Conservation (phyloP, 53 echinoderm and acorn worm genomes). For the Luidia sarsii region DNA sequence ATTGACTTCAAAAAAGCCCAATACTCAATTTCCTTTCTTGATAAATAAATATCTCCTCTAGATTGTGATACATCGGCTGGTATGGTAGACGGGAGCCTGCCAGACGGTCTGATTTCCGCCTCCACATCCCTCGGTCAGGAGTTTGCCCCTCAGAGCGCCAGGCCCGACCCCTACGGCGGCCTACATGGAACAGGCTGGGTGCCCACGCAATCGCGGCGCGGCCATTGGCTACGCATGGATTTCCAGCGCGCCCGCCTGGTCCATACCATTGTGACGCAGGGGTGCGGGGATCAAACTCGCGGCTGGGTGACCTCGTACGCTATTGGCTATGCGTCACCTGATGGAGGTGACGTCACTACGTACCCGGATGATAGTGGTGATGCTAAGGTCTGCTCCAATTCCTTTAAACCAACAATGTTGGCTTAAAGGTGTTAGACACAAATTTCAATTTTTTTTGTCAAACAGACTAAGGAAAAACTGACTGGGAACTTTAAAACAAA, state of each 20-base stretch:
- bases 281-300: constrained; percentile 55
- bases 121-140: constrained; percentile 21
- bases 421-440: too few species aligned
- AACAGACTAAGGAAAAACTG: too few species aligned
- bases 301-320: constrained; percentile 73
- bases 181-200: constrained; percentile 68
- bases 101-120: constrained; percentile 62
- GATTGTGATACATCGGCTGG: constrained; percentile 75
- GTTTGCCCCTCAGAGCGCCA: constrained; percentile 26
- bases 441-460: too few species aligned
- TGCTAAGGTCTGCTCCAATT: constrained; percentile 15
- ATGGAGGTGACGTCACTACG: neutral
- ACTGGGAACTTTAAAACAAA: too few species aligned
- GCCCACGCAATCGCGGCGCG: constrained; percentile 9
- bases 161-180: constrained; percentile 41
- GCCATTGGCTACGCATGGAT: constrained; percentile 65
- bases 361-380: constrained; percentile 1
- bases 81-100: constrained; percentile 43
- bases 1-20: too few species aligned
- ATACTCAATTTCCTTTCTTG: too few species aligned
- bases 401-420: too few species aligned
- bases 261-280: constrained; percentile 73
- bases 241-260: constrained; percentile 6
- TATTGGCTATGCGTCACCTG: constrained; percentile 21
- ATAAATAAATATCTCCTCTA: too few species aligned